Conservation (phyloP, 2,113 vertebrate species). For the Lophura nycthemera region DNA sequence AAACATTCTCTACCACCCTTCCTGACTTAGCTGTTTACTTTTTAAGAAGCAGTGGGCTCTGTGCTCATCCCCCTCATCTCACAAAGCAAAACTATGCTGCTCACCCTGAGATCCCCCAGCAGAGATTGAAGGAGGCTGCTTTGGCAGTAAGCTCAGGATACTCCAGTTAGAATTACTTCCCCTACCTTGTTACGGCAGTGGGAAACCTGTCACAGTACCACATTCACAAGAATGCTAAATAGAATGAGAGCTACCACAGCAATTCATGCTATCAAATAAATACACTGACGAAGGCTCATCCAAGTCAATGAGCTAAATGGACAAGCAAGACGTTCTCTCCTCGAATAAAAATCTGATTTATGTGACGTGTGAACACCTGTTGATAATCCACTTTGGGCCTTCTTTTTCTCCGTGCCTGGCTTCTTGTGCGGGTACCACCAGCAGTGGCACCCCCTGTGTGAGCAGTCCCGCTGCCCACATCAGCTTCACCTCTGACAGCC, state of each 20-base stretch:
- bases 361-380: constrained; percentile 89
- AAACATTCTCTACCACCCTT: not conserved
- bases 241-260: constrained; percentile 45
- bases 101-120: not conserved
- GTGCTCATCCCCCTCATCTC: not conserved
- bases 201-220: not conserved
- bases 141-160: constrained; percentile 13
- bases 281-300: constrained; percentile 12
- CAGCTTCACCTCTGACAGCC: constrained; percentile 70
- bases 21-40: not conserved
- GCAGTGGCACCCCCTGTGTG: constrained; percentile 69
- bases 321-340: constrained; percentile 95
- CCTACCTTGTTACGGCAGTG: not conserved
- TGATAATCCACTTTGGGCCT: constrained; percentile 87
- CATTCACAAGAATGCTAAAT: constrained; percentile 38
- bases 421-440: constrained; percentile 57
- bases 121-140: not conserved
- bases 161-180: not conserved
- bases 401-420: constrained; percentile 71
- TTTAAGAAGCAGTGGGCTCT: not conserved
- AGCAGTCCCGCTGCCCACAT: constrained; percentile 72
- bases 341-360: constrained; percentile 96
- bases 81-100: not conserved
- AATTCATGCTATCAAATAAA: constrained; percentile 73
- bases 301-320: constrained; percentile 83